Conservation (phyloP, 2,113 vertebrate species). For the Coreoperca whiteheadi region DNA sequence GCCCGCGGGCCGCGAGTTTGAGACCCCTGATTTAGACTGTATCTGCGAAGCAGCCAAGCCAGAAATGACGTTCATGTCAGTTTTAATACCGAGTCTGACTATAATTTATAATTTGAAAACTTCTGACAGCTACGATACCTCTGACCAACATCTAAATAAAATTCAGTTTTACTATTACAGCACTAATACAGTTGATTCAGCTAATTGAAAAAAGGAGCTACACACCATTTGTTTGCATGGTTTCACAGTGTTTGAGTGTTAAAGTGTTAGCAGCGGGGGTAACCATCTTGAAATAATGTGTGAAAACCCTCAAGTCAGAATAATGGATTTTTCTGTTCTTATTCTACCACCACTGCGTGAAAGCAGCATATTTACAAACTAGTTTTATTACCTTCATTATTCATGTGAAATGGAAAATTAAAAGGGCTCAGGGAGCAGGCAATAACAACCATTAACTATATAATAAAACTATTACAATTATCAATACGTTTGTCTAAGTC, state of each 20-base stretch:
- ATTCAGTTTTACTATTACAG: too few relatives aligned
- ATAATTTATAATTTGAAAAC: too few relatives aligned
- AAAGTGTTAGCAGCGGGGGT: not conserved
- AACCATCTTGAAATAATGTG: not conserved
- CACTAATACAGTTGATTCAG: not conserved
- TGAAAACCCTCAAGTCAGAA: not conserved
- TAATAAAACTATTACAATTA: too few relatives aligned
- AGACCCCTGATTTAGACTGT: too few relatives aligned
- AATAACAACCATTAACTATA: too few relatives aligned
- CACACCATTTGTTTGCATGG: not conserved
- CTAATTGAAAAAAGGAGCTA: not conserved
- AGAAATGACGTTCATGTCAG: not conserved
- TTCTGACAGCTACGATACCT: not conserved
- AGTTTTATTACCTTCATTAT: not conserved
- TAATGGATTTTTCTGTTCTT: not conserved
- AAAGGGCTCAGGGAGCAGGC: not conserved
- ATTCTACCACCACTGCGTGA: not conserved
- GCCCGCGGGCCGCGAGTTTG: too few relatives aligned
- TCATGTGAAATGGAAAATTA: not conserved
- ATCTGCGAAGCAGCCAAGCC: not conserved
- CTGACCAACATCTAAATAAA: not conserved
- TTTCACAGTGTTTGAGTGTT: too few relatives aligned
- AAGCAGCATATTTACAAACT: not conserved
- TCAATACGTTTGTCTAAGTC: not conserved
- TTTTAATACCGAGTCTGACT: not conserved